Base-by-base conservation (phyloP, 2,797 vertebrate species). In the Chaunax sp. region DNA sequence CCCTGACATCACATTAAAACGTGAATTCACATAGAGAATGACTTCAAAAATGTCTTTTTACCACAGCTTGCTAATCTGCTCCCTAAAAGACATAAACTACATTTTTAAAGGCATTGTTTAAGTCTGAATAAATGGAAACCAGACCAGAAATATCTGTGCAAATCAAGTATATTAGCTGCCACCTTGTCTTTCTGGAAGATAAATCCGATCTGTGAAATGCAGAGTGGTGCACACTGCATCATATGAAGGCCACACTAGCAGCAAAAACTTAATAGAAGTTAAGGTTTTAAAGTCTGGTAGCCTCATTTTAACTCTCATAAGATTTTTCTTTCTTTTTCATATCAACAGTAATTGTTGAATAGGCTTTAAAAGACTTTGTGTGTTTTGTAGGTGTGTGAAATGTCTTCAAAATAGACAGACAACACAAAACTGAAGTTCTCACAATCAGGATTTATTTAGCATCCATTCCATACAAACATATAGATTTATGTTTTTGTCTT, bases 401-500 rank as follows among this genome's bases (percentile, higher is more conserved):
- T 23, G 9, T 15, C 12, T 8, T 4, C 2, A 6, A 28, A 54
- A 55, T 1, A 56, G 28, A 64, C 33, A 69, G 8, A 81, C 26
- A 25, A 70, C 58, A 60, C 38, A 53, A 20, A 60, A 25, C 4
- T 6, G 0, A 62, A 25, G 44, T 74, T 77, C 35, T 65, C 35
- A 56, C 23, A 8, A 25, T 20, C 9, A 10, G 0, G 9, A n/a
- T 87, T 87, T 83, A 85, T 82, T 81, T 73, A 37, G 6, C 16
- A 53, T 61, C 1, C 16, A 23, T 50, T 60, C 7, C 46, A 51
- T 7, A 23, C 15, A 47, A 18, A 61, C 28, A 55, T 5, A 38
- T 19, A 46, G 2, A 5, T 5, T 30, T 10, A 51, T n/a, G 11
- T n/a, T 37, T 8, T 4, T 7, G 2, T 45, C 30, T 16, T 47